These are phyloP conservation scores for Misgurnus anguillicaudatus DNA, from an alignment of 2,113 vertebrate species.

Conservation along the genomic window DNA sequence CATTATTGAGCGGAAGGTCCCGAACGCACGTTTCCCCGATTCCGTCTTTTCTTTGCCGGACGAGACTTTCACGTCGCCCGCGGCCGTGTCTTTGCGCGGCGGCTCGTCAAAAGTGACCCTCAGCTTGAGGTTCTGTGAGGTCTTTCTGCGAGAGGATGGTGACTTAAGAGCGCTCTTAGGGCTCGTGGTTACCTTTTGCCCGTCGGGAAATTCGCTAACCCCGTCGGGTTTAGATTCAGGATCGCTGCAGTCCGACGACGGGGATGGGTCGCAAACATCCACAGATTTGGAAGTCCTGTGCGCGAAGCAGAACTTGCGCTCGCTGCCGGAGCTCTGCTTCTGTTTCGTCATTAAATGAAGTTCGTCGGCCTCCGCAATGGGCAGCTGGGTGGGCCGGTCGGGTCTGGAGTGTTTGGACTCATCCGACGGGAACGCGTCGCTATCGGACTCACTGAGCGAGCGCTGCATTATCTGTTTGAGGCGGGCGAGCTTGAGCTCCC, in stretches of 20 bases:
- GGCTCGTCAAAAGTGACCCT: conserved; percentile 97
- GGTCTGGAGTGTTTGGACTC: conserved; percentile 78
- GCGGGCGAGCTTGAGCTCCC: conserved; percentile 88
- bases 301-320: conserved; percentile 83
- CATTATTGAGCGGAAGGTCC: conserved; percentile 95
- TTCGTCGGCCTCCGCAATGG: conserved; percentile 83
- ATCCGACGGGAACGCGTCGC: conserved; percentile 84
- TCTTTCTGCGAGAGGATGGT: conserved; percentile 91
- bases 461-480: conserved; percentile 93
- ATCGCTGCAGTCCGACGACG: conserved; percentile 85
- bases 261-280: conserved; percentile 86
- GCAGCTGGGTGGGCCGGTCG: conserved; percentile 86
- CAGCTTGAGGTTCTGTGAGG: conserved; percentile 92
- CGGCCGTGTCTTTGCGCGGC: conserved; percentile 83
- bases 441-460: conserved; percentile 89
- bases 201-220: conserved; percentile 70
- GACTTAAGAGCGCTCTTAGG: conserved; percentile 98
- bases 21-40: conserved; percentile 85
- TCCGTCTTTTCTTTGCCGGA: conserved; percentile 82
- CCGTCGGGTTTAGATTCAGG: conserved; percentile 70
- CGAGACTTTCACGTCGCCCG: conserved; percentile 74
- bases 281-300: conserved; percentile 82
- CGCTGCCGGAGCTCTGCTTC: conserved; percentile 77
- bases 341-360: conserved; percentile 79
- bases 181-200: conserved; percentile 86